Conservation (phyloP, 1,140 invertebrate genomes). For the Protaetia brevitarsis region DNA sequence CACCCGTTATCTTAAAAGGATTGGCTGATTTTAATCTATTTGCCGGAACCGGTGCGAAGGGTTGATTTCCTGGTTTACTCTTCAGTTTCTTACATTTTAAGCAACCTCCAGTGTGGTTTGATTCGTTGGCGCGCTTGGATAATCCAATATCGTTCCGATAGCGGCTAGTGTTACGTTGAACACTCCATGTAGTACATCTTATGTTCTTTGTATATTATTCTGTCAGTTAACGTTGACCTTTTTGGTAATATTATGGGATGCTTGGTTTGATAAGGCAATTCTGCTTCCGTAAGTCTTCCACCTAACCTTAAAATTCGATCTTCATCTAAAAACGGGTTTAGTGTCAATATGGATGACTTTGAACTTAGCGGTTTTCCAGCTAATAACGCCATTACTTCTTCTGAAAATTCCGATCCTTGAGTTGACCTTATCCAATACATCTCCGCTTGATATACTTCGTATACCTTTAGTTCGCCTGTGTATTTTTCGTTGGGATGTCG, state of each 20-base stretch:
- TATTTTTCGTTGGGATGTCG: too few relatives aligned
- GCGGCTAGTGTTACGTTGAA: neutral
- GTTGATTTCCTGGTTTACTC: neutral
- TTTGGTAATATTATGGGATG: conserved; percentile 12
- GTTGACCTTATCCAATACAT: too few relatives aligned
- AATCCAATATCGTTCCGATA: neutral
- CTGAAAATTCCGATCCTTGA: too few relatives aligned
- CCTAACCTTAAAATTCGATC: neutral
- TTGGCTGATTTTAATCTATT: conserved; percentile 31
- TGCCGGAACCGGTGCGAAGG: conserved; percentile 24
- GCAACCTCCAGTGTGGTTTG: conserved; percentile 22
- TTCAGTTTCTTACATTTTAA: conserved; percentile 25
- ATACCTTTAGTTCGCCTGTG: too few relatives aligned
- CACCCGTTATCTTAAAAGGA: conserved; percentile 33
- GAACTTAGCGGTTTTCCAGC: too few relatives aligned
- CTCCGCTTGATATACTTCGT: too few relatives aligned
- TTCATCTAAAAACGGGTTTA: too few relatives aligned
- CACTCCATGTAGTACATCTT: neutral
- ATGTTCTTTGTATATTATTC: neutral
- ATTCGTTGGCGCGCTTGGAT: neutral
- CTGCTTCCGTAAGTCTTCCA: neutral
- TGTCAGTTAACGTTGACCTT: neutral
- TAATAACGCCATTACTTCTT: too few relatives aligned
- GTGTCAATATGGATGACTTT: too few relatives aligned
- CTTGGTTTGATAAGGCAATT: neutral